Conservation (phyloP, 2,113 vertebrate species). For the Mirza zaza region DNA sequence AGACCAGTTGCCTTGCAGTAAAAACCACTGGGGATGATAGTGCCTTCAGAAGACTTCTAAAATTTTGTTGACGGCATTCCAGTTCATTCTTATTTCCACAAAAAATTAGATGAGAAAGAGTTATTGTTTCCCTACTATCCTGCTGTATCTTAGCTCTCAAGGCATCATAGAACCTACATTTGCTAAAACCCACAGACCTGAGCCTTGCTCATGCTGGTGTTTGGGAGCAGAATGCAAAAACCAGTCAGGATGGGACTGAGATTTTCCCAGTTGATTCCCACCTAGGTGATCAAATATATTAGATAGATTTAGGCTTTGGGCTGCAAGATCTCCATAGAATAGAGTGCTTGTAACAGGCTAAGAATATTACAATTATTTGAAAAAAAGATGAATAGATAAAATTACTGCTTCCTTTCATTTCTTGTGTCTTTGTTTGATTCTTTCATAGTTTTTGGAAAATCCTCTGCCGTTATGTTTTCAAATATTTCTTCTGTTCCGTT, state of each 20-base stretch:
- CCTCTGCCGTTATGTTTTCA: not conserved
- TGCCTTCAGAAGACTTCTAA: not conserved
- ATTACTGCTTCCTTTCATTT: not conserved
- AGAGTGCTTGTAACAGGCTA: not conserved
- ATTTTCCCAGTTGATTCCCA: not conserved
- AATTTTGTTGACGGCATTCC: not conserved
- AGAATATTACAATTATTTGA: not conserved
- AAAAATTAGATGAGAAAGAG: not conserved
- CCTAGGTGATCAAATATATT: not conserved
- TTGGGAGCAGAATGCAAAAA: not conserved
- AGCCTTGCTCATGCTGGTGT: not conserved
- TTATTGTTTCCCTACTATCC: not conserved
- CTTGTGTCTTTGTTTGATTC: not conserved
- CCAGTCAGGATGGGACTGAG: not conserved
- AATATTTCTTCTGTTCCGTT: not conserved
- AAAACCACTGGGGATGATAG: not conserved
- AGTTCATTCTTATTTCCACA: not conserved
- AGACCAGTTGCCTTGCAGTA: not conserved
- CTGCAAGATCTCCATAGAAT: not conserved
- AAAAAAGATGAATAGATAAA: not conserved
- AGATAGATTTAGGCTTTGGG: not conserved
- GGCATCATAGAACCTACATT: not conserved
- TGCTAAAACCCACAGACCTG: not conserved
- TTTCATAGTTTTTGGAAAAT: not conserved
- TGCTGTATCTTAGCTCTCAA: not conserved